These are phyloP conservation scores for Ceraclea dissimilis DNA, from an alignment of 2,888 invertebrate species.

Conservation along the genomic window DNA sequence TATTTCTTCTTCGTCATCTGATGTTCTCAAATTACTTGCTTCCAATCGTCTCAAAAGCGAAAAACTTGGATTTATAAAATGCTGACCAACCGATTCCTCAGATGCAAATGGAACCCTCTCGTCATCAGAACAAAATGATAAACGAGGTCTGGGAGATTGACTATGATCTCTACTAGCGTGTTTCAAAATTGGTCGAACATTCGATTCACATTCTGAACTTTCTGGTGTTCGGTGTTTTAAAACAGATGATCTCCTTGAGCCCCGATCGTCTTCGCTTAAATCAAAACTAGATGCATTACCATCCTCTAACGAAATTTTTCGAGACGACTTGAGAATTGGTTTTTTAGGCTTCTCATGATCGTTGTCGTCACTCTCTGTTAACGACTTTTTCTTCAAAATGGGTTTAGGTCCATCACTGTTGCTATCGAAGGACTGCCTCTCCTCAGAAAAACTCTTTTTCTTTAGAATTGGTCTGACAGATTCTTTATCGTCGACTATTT, in stretches of 20 bases:
- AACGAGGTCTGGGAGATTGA: conserved; percentile 56
- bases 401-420: conserved; percentile 56
- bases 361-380: conserved; percentile 64
- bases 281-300: conserved; percentile 47
- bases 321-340: conserved; percentile 70
- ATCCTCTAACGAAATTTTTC: conserved; percentile 59
- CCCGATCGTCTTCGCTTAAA: conserved; percentile 47
- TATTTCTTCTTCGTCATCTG: conserved; percentile 11
- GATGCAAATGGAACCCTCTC: conserved; percentile 18
- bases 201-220: conserved; percentile 49
- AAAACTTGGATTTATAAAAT: conserved; percentile 11
- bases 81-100: conserved; percentile 8
- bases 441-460: conserved; percentile 71
- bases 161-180: conserved; percentile 54
- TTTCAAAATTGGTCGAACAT: conserved; percentile 58
- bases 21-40: background rate
- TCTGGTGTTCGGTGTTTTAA: conserved; percentile 48
- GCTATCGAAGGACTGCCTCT: conserved; percentile 48
- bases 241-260: conserved; percentile 50
- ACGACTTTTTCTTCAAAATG: conserved; percentile 81
- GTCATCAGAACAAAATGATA: conserved; percentile 55
- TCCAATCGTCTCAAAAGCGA: conserved; percentile 8
- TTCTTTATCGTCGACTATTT: conserved; percentile 51
- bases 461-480: conserved; percentile 71
- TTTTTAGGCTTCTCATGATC: conserved; percentile 64